Evolutionary conservation across 1,140 invertebrate genomes (phyloP).

Genomic region (Papilio dardanus): DNA sequence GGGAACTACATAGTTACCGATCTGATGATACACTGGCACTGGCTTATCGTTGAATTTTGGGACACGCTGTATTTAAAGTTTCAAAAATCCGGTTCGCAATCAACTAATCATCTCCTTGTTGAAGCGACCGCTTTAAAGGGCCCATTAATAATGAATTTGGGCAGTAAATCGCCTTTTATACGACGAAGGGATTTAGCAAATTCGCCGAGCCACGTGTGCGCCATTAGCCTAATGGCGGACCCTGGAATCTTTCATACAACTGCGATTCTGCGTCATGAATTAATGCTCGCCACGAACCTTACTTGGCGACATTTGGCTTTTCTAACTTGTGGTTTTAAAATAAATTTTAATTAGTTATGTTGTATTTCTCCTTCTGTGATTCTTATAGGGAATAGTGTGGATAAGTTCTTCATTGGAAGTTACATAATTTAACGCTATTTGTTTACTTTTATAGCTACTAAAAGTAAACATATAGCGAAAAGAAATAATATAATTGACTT

Average conservation of each 20-base stretch:
- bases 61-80: too few species aligned
- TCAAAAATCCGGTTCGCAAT: slow-evolving; percentile 56
- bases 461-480: too few species aligned
- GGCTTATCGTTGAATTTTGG: too few species aligned
- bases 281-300: slow-evolving; percentile 12
- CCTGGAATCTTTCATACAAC: slow-evolving; percentile 49
- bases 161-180: slow-evolving; percentile 67
- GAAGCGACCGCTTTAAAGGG: slow-evolving; percentile 56
- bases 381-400: neutral
- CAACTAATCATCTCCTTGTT: slow-evolving; percentile 61
- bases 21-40: too few species aligned
- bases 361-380: neutral
- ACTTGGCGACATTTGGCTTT: neutral
- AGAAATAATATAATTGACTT: too few species aligned
- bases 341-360: neutral
- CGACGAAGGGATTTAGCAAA: slow-evolving; percentile 62
- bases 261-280: slow-evolving; percentile 18
- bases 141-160: slow-evolving; percentile 73
- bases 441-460: neutral
- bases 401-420: neutral
- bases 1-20: too few species aligned
- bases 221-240: slow-evolving; percentile 66
- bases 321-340: neutral
- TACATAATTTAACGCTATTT: neutral
- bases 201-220: slow-evolving; percentile 60